A percentile compares a stretch with the other conserved stretches of the same genome.
phyloP scores from a whole-genome alignment of 2,113 vertebrate genomes.

The Passer domesticus region DNA sequence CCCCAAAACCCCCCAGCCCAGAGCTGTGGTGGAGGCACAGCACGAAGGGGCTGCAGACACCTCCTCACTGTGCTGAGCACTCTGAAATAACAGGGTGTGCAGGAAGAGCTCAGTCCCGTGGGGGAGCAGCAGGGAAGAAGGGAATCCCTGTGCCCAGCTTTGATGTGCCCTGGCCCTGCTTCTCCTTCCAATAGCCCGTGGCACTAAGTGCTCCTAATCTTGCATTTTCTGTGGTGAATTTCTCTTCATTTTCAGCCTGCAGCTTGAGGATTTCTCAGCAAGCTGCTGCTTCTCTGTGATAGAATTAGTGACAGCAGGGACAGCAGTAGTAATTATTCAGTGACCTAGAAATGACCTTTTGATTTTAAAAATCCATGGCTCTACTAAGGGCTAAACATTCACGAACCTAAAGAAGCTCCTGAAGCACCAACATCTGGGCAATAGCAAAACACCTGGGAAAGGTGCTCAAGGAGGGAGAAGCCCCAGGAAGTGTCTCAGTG shows the following conservation, averaged over 20 bases:
- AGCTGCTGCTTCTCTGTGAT: neutral
- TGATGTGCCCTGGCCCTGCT: neutral
- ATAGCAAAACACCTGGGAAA: neutral
- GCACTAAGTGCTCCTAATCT: neutral
- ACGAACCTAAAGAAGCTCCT: neutral
- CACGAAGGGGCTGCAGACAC: neutral
- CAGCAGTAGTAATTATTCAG: neutral
- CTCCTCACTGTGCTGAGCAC: neutral
- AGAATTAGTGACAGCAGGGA: neutral
- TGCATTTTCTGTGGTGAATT: neutral
- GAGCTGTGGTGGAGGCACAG: neutral
- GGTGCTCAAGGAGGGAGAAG: neutral
- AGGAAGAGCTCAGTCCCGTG: neutral
- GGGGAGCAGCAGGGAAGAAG: neutral
- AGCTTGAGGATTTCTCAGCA: neutral
- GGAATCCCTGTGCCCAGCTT: neutral
- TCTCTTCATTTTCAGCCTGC: neutral
- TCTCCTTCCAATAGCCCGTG: neutral
- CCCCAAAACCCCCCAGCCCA: neutral
- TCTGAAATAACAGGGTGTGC: fast-evolving
- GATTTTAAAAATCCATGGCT: neutral
- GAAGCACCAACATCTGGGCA: neutral
- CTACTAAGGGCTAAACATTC: neutral
- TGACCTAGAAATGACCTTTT: neutral
- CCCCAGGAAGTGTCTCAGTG: neutral